Conservation (phyloP, 2,113 vertebrate species). For the Tretioscincus oriximinensis region DNA sequence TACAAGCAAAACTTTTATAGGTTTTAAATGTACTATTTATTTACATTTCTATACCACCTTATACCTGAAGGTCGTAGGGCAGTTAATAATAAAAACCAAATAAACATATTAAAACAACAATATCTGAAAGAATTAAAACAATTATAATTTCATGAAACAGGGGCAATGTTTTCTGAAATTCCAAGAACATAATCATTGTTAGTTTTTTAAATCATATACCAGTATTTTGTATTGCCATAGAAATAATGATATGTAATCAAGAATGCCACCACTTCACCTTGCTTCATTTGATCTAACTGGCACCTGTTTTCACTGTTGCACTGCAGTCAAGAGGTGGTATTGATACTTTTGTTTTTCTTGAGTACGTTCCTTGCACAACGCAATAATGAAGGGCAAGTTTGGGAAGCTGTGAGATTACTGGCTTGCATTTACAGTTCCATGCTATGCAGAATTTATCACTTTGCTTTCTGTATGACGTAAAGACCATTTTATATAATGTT, state of each 20-base stretch:
- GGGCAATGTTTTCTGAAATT: not conserved
- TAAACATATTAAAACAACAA: too few relatives aligned
- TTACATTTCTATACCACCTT: too few relatives aligned
- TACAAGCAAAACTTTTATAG: not conserved
- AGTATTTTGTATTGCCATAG: not conserved
- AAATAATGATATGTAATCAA: not conserved
- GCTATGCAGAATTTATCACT: too few relatives aligned
- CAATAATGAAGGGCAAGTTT: too few relatives aligned
- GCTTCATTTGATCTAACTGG: not conserved
- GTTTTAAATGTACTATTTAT: not conserved
- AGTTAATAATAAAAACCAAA: too few relatives aligned
- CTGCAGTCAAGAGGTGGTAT: not conserved
- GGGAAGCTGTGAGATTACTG: too few relatives aligned
- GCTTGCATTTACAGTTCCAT: not conserved
- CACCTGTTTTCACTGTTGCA: not conserved
- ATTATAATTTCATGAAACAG: not conserved
- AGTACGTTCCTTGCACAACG: too few relatives aligned
- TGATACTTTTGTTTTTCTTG: too few relatives aligned
- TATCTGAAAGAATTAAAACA: not conserved
- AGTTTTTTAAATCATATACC: too few relatives aligned
- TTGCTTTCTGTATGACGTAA: too few relatives aligned
- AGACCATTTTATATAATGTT: too few relatives aligned
- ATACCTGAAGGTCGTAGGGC: too few relatives aligned
- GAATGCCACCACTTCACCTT: not conserved
- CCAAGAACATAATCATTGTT: not conserved